Evolutionary conservation across 2,113 vertebrate genomes (phyloP).

Genomic region (Perognathus longimembris): DNA sequence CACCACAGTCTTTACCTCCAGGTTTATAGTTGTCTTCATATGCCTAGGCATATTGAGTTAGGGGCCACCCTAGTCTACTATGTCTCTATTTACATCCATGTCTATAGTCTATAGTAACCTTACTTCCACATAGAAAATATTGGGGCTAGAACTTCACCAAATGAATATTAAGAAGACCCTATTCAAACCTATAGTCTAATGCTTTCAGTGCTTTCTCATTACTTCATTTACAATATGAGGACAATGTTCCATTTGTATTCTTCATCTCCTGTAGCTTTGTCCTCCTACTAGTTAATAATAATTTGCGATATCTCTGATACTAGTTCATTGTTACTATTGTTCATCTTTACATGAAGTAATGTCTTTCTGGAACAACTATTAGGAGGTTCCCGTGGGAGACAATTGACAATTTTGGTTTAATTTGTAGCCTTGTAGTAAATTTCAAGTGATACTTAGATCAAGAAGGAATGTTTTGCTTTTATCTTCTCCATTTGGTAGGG

Average conservation of each 20-base stretch:
- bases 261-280: neutral
- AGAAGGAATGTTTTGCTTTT: neutral
- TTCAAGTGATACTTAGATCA: no score
- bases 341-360: neutral
- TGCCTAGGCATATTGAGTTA: neutral
- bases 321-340: no score
- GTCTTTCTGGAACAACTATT: neutral
- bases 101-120: neutral
- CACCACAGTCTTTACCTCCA: neutral
- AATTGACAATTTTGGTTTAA: neutral
- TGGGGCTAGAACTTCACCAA: neutral
- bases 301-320: no score
- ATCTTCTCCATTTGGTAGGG: neutral
- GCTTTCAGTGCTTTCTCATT: neutral
- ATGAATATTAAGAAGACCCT: neutral
- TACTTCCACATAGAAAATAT: neutral
- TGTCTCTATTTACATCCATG: neutral
- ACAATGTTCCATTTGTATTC: neutral
- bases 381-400: neutral
- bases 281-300: neutral
- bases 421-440: neutral
- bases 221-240: neutral
- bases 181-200: neutral
- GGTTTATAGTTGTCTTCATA: neutral
- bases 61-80: neutral